phyloP scores from a whole-genome alignment of 2,113 vertebrate species.

The Zosterops lateralis region DNA sequence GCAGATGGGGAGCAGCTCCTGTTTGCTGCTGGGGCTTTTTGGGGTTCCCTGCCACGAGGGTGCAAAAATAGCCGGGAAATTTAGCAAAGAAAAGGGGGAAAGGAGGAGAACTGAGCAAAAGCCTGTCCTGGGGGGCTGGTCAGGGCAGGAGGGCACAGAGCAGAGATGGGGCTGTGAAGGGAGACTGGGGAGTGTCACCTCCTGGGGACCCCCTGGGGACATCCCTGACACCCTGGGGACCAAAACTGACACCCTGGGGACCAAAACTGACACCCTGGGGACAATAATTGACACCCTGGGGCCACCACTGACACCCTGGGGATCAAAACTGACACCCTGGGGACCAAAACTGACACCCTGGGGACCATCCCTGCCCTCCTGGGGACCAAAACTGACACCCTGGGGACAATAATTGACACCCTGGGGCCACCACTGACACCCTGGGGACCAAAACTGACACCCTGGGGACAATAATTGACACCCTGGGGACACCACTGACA shows the following conservation, averaged over 20 bases:
- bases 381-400: no score
- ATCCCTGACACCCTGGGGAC: background rate
- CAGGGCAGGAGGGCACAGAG: background rate
- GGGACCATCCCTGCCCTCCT: no score
- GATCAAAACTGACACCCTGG: background rate
- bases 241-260: rapidly evolving
- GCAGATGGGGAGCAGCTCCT: rapidly evolving
- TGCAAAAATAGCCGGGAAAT: background rate
- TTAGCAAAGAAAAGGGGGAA: background rate
- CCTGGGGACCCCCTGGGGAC: background rate
- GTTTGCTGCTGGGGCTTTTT: rapidly evolving
- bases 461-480: background rate
- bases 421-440: rapidly evolving
- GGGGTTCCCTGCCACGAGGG: background rate
- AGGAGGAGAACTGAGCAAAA: background rate
- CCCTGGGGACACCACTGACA: background rate
- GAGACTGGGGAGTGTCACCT: background rate
- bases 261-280: background rate
- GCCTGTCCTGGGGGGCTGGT: rapidly evolving
- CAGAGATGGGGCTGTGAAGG: rapidly evolving
- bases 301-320: rapidly evolving
- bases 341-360: rapidly evolving
- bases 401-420: background rate
- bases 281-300: background rate
- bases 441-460: background rate